Evolutionary conservation across 2,888 invertebrate genomes (phyloP), one percentile per base, ranked within the genome.

Genomic region (Hypena proboscidalis): DNA sequence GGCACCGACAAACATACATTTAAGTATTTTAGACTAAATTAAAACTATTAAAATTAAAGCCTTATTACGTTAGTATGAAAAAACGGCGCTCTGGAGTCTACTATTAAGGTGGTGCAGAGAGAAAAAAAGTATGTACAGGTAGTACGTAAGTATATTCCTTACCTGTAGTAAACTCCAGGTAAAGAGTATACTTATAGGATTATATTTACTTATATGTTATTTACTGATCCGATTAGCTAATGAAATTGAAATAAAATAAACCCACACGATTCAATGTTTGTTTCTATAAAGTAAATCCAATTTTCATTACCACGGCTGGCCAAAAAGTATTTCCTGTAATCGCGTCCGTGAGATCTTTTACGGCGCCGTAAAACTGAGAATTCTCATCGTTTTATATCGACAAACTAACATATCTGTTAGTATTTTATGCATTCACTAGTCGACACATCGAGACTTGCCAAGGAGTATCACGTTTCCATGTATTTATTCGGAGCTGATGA

Each of bases 391-490:
- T 58, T 58, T 58, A 50, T 61, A 43, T 42, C 31, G 47, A 17
- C 40, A n/a, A n/a, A n/a, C n/a, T n/a, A n/a, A 40, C 27, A 27
- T 53, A 39, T 46, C 40, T 49, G 45, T 32, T 44, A 51, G 39
- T 27, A 27, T 45, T 53, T 59, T 61, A 59, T 57, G 47, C 45
- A 56, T 59, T 49, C 38, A 54, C 48, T 58, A 58, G 48, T 59
- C 56, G 39, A 55, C 54, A 53, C 49, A 62, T 53, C 45, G 52
- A 35, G 62, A 64, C 60, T 65, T 67, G 62, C 63, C 68, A 62
- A 67, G 57, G 56, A 67, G 62, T 60, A 53, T 66, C 63, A 68
- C 64, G 64, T 66, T 72, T 51, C 54, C 57, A 70, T 77, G 70
- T 59, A 72, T 70, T 57, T 67, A 70, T 67, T 58, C 60, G 49